Evolutionary conservation across 2,797 vertebrate genomes (phyloP), one percentile per base, ranked within the genome.

Genomic region (Nannoperca obscura): DNA sequence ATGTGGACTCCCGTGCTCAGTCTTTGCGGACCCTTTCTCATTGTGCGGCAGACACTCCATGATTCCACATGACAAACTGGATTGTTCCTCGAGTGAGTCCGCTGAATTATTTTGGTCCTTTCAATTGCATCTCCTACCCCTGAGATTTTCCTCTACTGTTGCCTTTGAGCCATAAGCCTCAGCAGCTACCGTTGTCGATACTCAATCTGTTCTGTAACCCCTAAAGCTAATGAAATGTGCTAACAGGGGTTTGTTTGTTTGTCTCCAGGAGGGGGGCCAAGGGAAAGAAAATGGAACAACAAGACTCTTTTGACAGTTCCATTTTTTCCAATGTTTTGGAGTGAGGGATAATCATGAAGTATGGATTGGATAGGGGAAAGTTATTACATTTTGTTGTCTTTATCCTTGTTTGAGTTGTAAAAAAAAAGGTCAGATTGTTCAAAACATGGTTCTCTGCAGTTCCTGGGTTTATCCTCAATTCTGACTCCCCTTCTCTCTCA

Each of bases 121-220:
- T 94, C 92, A 76, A 94, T 94, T 90, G 91, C 87, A 88, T 90
- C 92, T 91, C 82, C 85, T 85, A 84, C 92, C 91, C 92, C 87
- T 83, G 91, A 94, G 93, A 93, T 91, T 91, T 92, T 89, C 82
- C 88, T 88, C 90, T 80, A 90, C 89, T 83, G 89, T 86, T 92
- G 90, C 92, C 93, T 94, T 91, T 93, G 89, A 94, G 93, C 90
- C 87, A 86, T 94, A 94, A 94, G 92, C 93, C 91, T 89, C 86
- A 34, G 88, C 89, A 88, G 91, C 91, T 90, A 89, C 80, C 66
- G 70, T 85, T 92, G 93, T 95, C 93, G 90, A 95, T 95, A 95
- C 94, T 94, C 94, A 95, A 94, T 94, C 94, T 94, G 93, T 93
- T 93, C 93, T 92, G 92, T 94, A 93, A 94, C 94, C 92, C 94